Conservation (phyloP, 2,797 vertebrate genomes). For the Pelodytes ibericus region DNA sequence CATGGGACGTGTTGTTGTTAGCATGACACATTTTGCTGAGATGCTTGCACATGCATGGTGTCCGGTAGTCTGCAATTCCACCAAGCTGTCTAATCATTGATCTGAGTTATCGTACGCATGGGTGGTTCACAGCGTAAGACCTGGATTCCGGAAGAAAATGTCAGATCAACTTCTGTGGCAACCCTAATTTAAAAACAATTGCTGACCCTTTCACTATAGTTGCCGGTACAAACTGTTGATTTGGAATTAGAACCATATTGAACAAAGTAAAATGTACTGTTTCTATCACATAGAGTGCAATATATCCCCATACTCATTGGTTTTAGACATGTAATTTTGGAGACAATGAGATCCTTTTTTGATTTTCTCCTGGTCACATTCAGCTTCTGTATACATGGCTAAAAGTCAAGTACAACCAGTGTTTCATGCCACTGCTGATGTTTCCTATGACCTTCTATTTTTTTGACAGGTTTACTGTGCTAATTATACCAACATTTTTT, state of each 20-base stretch:
- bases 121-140: too few relatives aligned
- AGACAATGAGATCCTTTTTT: constrained; percentile 24
- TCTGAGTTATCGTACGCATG: too few relatives aligned
- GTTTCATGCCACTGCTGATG: constrained; percentile 50
- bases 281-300: not conserved
- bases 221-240: not conserved
- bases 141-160: too few relatives aligned
- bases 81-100: too few relatives aligned
- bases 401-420: constrained; percentile 44
- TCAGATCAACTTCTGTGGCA: too few relatives aligned
- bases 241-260: not conserved
- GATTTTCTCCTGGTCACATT: constrained; percentile 26
- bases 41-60: too few relatives aligned
- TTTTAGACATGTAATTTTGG: not conserved
- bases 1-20: too few relatives aligned
- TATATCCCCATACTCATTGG: constrained; percentile 12
- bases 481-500: constrained; percentile 54
- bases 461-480: constrained; percentile 55
- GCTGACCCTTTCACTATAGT: not conserved
- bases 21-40: too few relatives aligned
- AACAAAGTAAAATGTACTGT: not conserved
- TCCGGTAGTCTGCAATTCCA: too few relatives aligned
- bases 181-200: too few relatives aligned
- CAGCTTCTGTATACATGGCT: constrained; percentile 29
- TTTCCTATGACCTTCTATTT: constrained; percentile 53